Percentiles rank a stretch among this genome's conserved stretches.
Evolutionary conservation across 2,888 invertebrate genomes (phyloP).

Genomic region (Spilarctia lutea): DNA sequence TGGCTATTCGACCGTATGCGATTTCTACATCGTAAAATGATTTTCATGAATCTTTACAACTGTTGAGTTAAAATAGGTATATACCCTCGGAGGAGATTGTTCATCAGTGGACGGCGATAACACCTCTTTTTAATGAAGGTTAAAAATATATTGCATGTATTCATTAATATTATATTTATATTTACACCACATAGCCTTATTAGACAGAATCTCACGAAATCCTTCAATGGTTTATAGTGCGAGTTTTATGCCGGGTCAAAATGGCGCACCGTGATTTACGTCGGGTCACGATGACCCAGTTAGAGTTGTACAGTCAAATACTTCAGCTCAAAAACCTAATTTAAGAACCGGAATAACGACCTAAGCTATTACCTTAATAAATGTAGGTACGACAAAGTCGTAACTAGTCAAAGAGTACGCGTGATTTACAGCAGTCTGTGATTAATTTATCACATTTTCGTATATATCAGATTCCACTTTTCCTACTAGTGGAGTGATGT

Average conservation of each 20-base stretch:
- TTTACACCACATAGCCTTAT: conserved; percentile 1
- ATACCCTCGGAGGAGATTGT: too few relatives aligned
- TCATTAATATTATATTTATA: too few relatives aligned
- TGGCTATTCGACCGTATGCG: neutral
- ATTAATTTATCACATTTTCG: neutral
- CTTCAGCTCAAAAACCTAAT: conserved; percentile 4
- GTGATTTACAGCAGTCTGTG: neutral
- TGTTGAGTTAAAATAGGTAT: neutral
- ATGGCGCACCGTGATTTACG: conserved; percentile 19
- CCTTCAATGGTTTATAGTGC: conserved; percentile 36
- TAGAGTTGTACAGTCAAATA: conserved; percentile 6
- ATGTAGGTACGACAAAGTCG: neutral
- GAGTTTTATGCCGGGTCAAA: conserved; percentile 30
- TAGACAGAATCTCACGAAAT: conserved; percentile 17
- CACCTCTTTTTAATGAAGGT: too few relatives aligned
- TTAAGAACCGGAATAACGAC: neutral
- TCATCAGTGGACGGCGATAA: too few relatives aligned
- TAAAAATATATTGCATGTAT: too few relatives aligned
- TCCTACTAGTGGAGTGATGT: too few relatives aligned
- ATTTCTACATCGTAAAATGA: neutral
- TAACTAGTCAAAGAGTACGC: neutral
- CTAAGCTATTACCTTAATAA: neutral
- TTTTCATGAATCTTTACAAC: neutral
- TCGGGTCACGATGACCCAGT: conserved; percentile 9
- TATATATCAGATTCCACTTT: neutral